A percentile compares a stretch with the other conserved stretches of the same genome.
phyloP scores from a whole-genome alignment of 2,797 vertebrate species.

The Poecilia picta region DNA sequence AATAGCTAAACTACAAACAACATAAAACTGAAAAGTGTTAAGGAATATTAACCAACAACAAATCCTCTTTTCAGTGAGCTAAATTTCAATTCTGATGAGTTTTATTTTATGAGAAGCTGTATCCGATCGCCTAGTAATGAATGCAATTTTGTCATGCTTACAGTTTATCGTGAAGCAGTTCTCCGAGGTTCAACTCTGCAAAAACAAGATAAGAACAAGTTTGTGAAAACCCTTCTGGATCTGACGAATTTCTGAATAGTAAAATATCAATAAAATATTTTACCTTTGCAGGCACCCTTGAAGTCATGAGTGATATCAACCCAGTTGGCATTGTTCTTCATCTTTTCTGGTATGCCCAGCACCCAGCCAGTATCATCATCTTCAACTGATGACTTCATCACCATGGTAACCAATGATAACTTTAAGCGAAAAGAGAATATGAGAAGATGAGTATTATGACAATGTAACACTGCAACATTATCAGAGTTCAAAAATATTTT shows the following conservation, averaged over 20 bases:
- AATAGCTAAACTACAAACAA: background rate
- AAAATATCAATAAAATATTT: slow-evolving; percentile 8
- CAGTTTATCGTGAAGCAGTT: slow-evolving; percentile 98
- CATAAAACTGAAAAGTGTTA: background rate
- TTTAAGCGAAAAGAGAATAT: background rate
- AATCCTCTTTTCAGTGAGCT: background rate
- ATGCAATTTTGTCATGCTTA: slow-evolving; percentile 79
- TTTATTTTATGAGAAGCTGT: background rate
- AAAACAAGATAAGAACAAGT: slow-evolving; percentile 36
- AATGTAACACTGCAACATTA: background rate
- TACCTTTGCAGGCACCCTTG: slow-evolving; percentile 95
- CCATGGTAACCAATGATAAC: slow-evolving; percentile 82
- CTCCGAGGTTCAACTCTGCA: slow-evolving; percentile 94
- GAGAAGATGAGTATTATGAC: background rate
- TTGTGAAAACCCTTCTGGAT: slow-evolving; percentile 5
- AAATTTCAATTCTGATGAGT: background rate
- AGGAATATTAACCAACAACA: background rate
- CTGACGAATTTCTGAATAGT: background rate
- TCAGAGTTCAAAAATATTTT: no score
- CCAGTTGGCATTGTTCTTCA: slow-evolving; percentile 93
- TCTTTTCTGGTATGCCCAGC: slow-evolving; percentile 91
- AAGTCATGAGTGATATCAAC: slow-evolving; percentile 96
- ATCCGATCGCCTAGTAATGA: no score
- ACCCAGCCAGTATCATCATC: slow-evolving; percentile 97
- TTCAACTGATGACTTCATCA: slow-evolving; percentile 94